Base-by-base conservation (phyloP, 2,888 invertebrate species). In the Macaria liturata region DNA sequence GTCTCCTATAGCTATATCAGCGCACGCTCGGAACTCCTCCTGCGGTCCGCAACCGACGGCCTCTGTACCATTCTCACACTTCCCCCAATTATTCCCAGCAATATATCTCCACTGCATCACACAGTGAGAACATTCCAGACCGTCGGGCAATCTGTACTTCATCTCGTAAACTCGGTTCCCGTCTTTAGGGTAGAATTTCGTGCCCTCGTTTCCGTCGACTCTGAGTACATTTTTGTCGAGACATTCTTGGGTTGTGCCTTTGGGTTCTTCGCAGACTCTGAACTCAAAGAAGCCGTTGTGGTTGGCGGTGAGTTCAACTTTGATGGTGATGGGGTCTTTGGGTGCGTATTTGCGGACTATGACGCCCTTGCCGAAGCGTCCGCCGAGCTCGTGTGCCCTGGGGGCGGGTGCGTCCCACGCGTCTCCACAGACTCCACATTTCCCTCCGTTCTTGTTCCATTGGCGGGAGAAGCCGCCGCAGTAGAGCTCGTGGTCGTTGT, bases 241-340 rank as follows among this genome's bases (percentile, higher is more conserved):
- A 70, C 98, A 98, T 1, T 94, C 94, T 74, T 97, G 96, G 0
- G 93, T 93, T 2, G 95, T 95, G 39, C 93, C 93, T 71, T 93
- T 93, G 37, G 94, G 93, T 76, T 96, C 94, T 2, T 96, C 94
- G 76, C 98, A 98, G 3, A 97, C 76, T 60, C 96, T 92, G 81
- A 98, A 97, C 79, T 97, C 96, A 74, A 97, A 98, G 84, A 94
- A 96, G 3, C 98, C 97, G 76, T 94, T 94, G 83, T 98, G 98
- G 77, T 95, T 97, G 37, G 97, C 97, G 0, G 97, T 98, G n/a
- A 98, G 80, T 78, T 98, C 96, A 0, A 98, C 94, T 62, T 95
- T 94, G 56, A 97, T 94, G 8, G 94, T 94, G 62, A 97, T 94
- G 43, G 93, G 83, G 45, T 94, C 92, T 54, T 94, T 94, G 0